Evolutionary conservation across 2,888 invertebrate species (phyloP).

Genomic region (Artemia sinica): DNA sequence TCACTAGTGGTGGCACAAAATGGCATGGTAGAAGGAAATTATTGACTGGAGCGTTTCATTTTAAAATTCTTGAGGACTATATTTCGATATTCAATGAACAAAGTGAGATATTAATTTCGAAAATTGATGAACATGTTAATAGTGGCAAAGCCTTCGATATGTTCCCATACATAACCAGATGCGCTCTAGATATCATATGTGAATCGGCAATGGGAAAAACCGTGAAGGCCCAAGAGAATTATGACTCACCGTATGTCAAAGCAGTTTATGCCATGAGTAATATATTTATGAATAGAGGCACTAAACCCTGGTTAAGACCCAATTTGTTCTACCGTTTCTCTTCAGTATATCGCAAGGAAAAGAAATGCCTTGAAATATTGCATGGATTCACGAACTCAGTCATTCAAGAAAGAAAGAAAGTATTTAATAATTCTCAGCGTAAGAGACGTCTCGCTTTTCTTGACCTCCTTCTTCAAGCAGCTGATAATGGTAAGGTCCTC

Average conservation of each 20-base stretch:
- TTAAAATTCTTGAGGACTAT: conserved; percentile 54
- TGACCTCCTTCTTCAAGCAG: conserved; percentile 31
- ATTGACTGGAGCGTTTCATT: conserved; percentile 60
- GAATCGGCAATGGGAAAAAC: conserved; percentile 71
- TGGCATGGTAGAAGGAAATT: conserved; percentile 53
- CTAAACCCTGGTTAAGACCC: conserved; percentile 32
- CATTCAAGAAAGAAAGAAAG: not conserved
- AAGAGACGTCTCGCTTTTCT: conserved; percentile 30
- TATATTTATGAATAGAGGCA: conserved; percentile 30
- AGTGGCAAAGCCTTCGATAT: conserved; percentile 32
- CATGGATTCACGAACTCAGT: conserved; percentile 32
- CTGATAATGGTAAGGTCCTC: conserved; percentile 30
- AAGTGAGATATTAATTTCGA: conserved; percentile 39
- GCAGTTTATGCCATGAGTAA: conserved; percentile 40
- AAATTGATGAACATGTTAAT: conserved; percentile 32
- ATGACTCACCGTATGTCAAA: conserved; percentile 50
- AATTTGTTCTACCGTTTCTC: conserved; percentile 30
- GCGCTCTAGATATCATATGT: conserved; percentile 46
- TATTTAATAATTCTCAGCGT: not conserved
- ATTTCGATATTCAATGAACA: conserved; percentile 49
- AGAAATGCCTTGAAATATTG: conserved; percentile 31
- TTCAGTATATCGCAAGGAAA: conserved; percentile 31
- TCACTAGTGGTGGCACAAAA: conserved; percentile 33
- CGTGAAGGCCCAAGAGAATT: conserved; percentile 49
- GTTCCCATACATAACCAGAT: conserved; percentile 44